These are phyloP conservation scores for Dioctria rufipes DNA, from an alignment of 2,888 invertebrate species.

Conservation along the genomic window DNA sequence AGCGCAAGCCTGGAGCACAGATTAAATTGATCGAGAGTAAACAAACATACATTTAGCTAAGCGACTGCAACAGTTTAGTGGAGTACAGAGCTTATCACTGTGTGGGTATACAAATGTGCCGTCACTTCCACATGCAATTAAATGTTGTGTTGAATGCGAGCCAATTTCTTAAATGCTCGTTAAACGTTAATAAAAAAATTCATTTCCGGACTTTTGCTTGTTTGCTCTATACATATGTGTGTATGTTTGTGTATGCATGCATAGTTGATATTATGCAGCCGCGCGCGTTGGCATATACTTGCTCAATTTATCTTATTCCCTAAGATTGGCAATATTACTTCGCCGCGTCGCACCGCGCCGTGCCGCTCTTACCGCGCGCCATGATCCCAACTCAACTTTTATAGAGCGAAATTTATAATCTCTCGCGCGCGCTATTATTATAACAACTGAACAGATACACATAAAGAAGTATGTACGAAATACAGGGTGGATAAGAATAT, in stretches of 20 bases:
- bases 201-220: slow-evolving; percentile 47
- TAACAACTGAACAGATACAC: background rate
- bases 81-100: too few species aligned
- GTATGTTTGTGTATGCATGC: background rate
- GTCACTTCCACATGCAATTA: slow-evolving; percentile 43
- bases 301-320: slow-evolving; percentile 12
- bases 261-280: background rate
- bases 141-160: slow-evolving; percentile 28
- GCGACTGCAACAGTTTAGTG: background rate
- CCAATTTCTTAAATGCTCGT: slow-evolving; percentile 45
- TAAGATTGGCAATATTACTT: slow-evolving; percentile 8
- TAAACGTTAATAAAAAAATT: slow-evolving; percentile 34
- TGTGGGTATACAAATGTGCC: slow-evolving; percentile 6
- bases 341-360: background rate
- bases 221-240: background rate
- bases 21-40: slow-evolving; percentile 23
- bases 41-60: slow-evolving; percentile 2
- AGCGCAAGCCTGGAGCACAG: background rate
- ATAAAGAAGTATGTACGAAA: too few species aligned
- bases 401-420: slow-evolving; percentile 37
- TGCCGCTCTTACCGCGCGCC: too few species aligned
- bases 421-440: slow-evolving; percentile 19
- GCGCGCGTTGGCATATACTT: background rate
- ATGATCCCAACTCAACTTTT: slow-evolving; percentile 20
- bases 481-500: slow-evolving; percentile 17